Conservation (phyloP, 2,888 invertebrate species). For the Athetis lepigone region DNA sequence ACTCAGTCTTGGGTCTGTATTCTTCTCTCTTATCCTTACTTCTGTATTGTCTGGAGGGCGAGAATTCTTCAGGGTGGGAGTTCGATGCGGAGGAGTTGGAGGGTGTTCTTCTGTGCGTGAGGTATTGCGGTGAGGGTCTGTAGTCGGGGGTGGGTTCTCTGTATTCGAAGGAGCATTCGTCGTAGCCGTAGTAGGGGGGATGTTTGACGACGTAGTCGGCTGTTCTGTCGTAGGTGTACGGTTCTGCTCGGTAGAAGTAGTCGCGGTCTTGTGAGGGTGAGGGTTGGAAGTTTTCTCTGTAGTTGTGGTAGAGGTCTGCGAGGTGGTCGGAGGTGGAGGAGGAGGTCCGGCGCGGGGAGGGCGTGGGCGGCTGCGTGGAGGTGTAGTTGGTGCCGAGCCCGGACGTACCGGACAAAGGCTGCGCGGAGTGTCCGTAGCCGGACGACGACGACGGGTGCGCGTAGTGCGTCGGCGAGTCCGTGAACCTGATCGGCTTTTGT, state of each 20-base stretch:
- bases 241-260: slow-evolving; percentile 80
- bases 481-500: slow-evolving; percentile 93
- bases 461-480: slow-evolving; percentile 94
- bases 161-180: slow-evolving; percentile 83
- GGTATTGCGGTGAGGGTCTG: slow-evolving; percentile 78
- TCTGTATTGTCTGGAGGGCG: slow-evolving; percentile 81
- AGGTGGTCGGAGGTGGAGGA: slow-evolving; percentile 91
- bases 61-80: slow-evolving; percentile 89
- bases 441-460: slow-evolving; percentile 88
- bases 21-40: slow-evolving; percentile 75
- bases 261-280: slow-evolving; percentile 79
- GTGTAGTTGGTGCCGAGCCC: slow-evolving; percentile 89
- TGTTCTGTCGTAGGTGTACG: slow-evolving; percentile 82
- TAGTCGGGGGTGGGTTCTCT: slow-evolving; percentile 83
- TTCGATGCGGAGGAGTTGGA: slow-evolving; percentile 93
- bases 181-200: slow-evolving; percentile 84
- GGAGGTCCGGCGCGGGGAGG: slow-evolving; percentile 93
- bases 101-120: slow-evolving; percentile 93
- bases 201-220: slow-evolving; percentile 86
- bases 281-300: slow-evolving; percentile 86
- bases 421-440: slow-evolving; percentile 88
- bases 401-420: slow-evolving; percentile 88
- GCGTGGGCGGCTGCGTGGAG: slow-evolving; percentile 90
- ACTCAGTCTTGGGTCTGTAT: slow-evolving; percentile 81
- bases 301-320: slow-evolving; percentile 91